These are phyloP conservation scores for Paracentrotus lividus DNA, from an alignment of 53 echinoderm and acorn worm genomes.

Conservation along the genomic window DNA sequence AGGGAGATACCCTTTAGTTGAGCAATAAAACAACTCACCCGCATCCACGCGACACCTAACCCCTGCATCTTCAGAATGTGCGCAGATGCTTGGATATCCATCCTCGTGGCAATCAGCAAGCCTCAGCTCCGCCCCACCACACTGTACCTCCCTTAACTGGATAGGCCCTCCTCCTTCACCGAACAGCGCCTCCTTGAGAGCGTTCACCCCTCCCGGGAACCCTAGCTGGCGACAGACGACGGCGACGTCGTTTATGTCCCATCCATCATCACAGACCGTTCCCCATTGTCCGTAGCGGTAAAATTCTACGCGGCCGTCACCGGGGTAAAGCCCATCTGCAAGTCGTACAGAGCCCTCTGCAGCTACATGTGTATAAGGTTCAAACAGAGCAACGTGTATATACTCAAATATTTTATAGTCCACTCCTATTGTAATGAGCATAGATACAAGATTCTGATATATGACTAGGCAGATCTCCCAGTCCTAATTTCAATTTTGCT, in stretches of 20 bases:
- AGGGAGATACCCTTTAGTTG: no score
- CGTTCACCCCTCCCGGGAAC: not conserved
- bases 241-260: slow-evolving; percentile 15
- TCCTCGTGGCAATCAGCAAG: not conserved
- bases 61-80: not conserved
- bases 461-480: no score
- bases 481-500: no score
- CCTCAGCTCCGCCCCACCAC: slow-evolving; percentile 36
- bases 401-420: no score
- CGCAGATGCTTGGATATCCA: not conserved
- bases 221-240: slow-evolving; percentile 66
- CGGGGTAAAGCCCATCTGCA: not conserved
- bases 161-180: slow-evolving; percentile 34
- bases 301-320: slow-evolving; percentile 49
- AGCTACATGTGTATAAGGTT: not conserved
- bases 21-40: no score
- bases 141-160: slow-evolving; percentile 29
- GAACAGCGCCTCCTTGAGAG: not conserved
- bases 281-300: slow-evolving; percentile 58
- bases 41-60: not conserved
- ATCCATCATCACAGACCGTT: slow-evolving; percentile 39
- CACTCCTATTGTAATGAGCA: no score
- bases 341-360: slow-evolving; percentile 3
- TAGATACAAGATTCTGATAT: no score
- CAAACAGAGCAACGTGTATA: not conserved